Conservation (phyloP, 2,797 vertebrate genomes). For the Chiropotes sagulatus region DNA sequence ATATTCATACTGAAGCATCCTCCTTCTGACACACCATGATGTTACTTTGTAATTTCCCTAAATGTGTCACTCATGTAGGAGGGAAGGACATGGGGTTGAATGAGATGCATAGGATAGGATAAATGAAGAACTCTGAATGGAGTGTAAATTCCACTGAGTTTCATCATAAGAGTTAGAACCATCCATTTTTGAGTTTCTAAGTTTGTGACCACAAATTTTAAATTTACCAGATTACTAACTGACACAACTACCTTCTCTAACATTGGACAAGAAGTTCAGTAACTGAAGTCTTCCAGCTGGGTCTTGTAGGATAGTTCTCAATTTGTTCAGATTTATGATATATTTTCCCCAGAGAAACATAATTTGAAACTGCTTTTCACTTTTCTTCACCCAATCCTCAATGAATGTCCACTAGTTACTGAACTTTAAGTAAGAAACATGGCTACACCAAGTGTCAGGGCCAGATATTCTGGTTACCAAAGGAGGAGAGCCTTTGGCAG, state of each 20-base stretch:
- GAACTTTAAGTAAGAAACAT: too few species aligned
- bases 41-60: fast-evolving
- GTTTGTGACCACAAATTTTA: not conserved
- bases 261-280: not conserved
- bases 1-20: not conserved
- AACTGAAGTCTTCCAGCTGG: not conserved
- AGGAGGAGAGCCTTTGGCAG: too few species aligned
- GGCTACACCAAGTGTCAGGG: fast-evolving
- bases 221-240: not conserved
- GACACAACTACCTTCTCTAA: not conserved
- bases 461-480: fast-evolving
- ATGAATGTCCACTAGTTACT: fast-evolving
- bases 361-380: fast-evolving
- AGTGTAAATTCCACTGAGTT: too few species aligned
- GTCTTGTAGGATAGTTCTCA: not conserved
- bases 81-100: not conserved
- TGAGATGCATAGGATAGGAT: fast-evolving
- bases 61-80: not conserved
- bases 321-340: not conserved
- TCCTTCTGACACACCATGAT: not conserved
- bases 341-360: not conserved
- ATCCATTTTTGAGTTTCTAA: not conserved
- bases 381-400: not conserved
- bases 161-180: not conserved
- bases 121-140: too few species aligned